Evolutionary conservation across 2,888 invertebrate species (phyloP).

Genomic region (Polydrusus cervinus): DNA sequence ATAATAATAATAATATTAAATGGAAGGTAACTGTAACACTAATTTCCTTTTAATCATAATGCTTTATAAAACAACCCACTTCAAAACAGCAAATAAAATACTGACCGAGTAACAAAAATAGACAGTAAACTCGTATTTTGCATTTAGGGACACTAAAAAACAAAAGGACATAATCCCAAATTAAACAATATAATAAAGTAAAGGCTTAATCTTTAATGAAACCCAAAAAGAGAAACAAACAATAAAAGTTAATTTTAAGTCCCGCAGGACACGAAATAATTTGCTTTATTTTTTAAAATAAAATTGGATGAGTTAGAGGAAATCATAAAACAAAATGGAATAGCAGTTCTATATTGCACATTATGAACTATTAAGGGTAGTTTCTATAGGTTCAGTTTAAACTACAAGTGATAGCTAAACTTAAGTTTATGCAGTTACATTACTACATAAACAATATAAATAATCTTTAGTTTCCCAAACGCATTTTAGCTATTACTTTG

Average conservation of each 20-base stretch:
- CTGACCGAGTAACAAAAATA: background rate
- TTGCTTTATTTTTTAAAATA: constrained; percentile 1
- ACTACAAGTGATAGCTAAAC: too few relatives aligned
- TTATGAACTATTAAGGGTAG: too few relatives aligned
- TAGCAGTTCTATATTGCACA: too few relatives aligned
- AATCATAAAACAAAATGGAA: background rate
- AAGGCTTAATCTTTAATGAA: constrained; percentile 5
- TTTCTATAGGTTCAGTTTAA: too few relatives aligned
- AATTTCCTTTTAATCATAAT: too few relatives aligned
- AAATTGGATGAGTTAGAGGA: background rate
- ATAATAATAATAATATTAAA: too few relatives aligned
- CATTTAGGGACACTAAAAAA: background rate
- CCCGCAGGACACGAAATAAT: background rate
- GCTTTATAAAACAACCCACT: background rate
- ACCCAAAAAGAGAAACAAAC: constrained; percentile 1
- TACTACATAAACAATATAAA: too few relatives aligned
- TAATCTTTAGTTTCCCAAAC: too few relatives aligned
- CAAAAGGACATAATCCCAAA: background rate
- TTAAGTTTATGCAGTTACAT: too few relatives aligned
- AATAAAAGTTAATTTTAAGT: constrained; percentile 9
- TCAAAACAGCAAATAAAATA: background rate
- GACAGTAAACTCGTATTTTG: background rate
- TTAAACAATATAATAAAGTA: constrained; percentile 1
- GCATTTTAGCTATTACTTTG: too few relatives aligned
- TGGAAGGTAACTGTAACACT: too few relatives aligned